Base-by-base conservation (phyloP, 1,140 invertebrate genomes). In the Metopolophium dirhodum region DNA sequence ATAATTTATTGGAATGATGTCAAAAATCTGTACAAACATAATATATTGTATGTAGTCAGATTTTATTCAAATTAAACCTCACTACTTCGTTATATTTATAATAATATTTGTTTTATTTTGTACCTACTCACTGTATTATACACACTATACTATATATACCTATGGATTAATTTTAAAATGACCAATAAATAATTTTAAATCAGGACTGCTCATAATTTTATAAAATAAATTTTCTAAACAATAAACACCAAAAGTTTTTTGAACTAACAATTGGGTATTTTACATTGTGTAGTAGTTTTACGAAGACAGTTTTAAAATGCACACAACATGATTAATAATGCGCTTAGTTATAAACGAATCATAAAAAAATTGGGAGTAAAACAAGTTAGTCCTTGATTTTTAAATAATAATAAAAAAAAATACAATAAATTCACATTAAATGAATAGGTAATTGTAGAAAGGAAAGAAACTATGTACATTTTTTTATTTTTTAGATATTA, bases 361-460 rank as follows among this genome's bases (percentile, higher is more conserved):
- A 20, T 68, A 68, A 68, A 68, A 68, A 77, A n/a, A 77, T n/a
- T 77, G 14, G 61, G 14, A n/a, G n/a, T 35, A 77, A n/a, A 77
- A 77, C 61, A n/a, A 77, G 61, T 77, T 77, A 26, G 37, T 86
- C 83, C 41, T 86, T 86, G 41, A 45, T 86, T 9, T 86, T 86
- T 86, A 45, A 47, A 86, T 26, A 45, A 37, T 23, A 41, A 45
- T 26, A 45, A 41, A 30, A 47, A 26, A 45, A 45, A 86, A 86
- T 47, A 18, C 37, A 41, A 41, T 85, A 41, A 85, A 86, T 47
- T 26, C 41, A 45, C 23, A 86, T 26, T 83, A 30, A 9, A 26
- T 86, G 41, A 23, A 26, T 86, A 26, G 41, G 83, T 86, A 86
- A 41, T 45, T 86, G 26, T 86, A 86, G n/a, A 47, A 86, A 0